Evolutionary conservation across 1,140 invertebrate genomes (phyloP), one percentile per base, ranked within the genome.

Genomic region (Luehdorfia chinensis): DNA sequence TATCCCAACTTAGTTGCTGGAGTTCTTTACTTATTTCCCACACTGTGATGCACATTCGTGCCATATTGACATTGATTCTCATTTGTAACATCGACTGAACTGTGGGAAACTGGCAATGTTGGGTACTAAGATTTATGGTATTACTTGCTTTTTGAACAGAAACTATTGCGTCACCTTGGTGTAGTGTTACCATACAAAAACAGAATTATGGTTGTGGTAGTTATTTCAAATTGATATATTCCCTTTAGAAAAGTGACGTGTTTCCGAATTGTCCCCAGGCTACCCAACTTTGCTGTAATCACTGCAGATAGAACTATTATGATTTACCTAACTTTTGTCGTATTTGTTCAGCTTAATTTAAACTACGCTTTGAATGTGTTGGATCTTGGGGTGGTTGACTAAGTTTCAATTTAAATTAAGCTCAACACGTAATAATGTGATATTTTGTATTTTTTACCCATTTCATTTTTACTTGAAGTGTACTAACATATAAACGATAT

Each of bases 291-390:
- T 62, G 48, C 45, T 25, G 9, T 23, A 36, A 45, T 52, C 50
- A 59, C 50, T 34, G 14, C 13, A 43, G 23, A 8, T 27, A 23
- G 2, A 27, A 2, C 25, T 27, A 27, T 55, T 62, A 55, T 49
- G 44, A 41, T 67, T 57, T 51, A 56, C 56, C 45, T 66, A 53
- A 52, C 47, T 72, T 81, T 63, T 50, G 60, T 64, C 60, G 81
- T 80, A 80, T 81, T 78, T 81, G 80, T 87, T 86, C 33, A 75
- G 79, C 79, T 87, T 87, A 85, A 87, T 87, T 87, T 79, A 78
- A 80, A 70, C 63, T 12, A 12, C 9, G 12, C 39, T 45, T 33
- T 28, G 45, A 39, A 23, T 36, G 39, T 36, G 63, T 56, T 58
- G 68, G 55, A 2, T 48, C 54, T 59, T 59, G 58, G 68, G 67